phyloP scores from a whole-genome alignment of 1,140 invertebrate genomes.

The Mactra quadrangularis region DNA sequence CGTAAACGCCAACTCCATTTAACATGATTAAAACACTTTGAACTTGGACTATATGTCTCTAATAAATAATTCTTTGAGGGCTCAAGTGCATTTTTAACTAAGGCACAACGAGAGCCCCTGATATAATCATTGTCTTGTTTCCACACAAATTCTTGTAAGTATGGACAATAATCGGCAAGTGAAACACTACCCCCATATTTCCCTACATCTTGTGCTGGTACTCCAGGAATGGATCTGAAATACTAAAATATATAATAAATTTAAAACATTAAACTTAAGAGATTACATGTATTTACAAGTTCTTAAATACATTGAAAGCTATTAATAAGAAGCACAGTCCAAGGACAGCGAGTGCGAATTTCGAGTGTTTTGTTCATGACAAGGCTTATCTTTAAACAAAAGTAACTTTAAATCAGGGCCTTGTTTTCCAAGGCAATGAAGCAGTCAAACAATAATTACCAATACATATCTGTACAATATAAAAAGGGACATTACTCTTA shows the following conservation, averaged over 20 bases:
- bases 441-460: no score
- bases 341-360: no score
- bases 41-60: conserved; percentile 40
- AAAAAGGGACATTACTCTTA: no score
- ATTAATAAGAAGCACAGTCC: no score
- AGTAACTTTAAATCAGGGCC: no score
- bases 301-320: no score
- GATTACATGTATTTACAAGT: no score
- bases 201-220: conserved; percentile 83
- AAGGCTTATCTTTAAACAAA: no score
- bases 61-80: conserved; percentile 35
- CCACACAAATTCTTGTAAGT: conserved; percentile 88
- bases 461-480: no score
- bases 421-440: no score
- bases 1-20: conserved; percentile 19
- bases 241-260: conserved; percentile 88
- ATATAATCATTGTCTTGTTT: conserved; percentile 47
- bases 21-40: conserved; percentile 51
- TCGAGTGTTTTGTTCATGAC: no score
- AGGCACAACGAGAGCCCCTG: conserved; percentile 42
- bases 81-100: conserved; percentile 39
- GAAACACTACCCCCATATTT: conserved; percentile 95
- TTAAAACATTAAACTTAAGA: no score
- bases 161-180: conserved; percentile 98
- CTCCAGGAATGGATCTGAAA: conserved; percentile 91